A percentile compares a stretch with the other conserved stretches of the same genome.
Conservation (phyloP, 2,888 invertebrate genomes). For the Deilephila porcellus region DNA sequence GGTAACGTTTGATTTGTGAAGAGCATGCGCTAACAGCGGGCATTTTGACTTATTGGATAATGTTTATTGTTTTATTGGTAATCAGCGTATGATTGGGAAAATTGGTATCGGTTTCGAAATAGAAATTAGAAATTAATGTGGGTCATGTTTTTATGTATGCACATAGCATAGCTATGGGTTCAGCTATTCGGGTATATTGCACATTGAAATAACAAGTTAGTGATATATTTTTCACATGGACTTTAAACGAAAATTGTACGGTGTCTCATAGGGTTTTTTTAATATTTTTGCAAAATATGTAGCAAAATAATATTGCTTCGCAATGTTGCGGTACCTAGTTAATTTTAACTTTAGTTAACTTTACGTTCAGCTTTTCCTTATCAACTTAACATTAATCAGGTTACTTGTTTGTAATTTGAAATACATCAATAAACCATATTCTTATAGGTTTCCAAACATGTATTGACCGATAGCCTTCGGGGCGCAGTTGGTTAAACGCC, state of each 20-base stretch:
- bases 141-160: too few relatives aligned
- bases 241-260: too few relatives aligned
- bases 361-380: background rate
- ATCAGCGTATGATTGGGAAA: background rate
- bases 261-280: too few relatives aligned
- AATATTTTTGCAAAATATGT: too few relatives aligned
- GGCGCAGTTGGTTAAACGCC: too few relatives aligned
- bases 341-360: background rate
- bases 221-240: too few relatives aligned
- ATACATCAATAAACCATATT: background rate
- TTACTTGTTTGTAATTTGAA: too few relatives aligned
- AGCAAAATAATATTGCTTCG: background rate
- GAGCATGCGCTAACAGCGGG: background rate
- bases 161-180: too few relatives aligned
- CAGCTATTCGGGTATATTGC: too few relatives aligned
- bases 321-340: background rate
- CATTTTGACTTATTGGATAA: background rate
- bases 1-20: constrained; percentile 27
- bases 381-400: background rate
- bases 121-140: background rate
- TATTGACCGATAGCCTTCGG: too few relatives aligned
- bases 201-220: too few relatives aligned
- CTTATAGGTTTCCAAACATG: background rate
- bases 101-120: background rate
- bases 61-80: background rate